Evolutionary conservation across 1,140 invertebrate genomes (phyloP).

Genomic region (Drosophila watanabei): DNA sequence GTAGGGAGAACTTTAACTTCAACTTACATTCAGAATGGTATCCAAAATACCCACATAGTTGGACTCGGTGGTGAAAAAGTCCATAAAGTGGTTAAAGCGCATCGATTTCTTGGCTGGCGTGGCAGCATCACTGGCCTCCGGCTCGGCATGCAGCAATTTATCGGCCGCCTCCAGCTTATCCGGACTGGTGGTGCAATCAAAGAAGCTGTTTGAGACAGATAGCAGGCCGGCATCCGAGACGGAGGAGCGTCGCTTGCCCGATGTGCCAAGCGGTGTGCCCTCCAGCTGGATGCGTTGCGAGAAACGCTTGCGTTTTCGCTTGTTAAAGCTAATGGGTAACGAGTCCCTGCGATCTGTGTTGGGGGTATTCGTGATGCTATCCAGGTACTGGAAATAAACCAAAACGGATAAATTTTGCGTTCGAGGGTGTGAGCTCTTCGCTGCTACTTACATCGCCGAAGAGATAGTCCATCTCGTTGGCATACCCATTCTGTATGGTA

Average conservation of each 20-base stretch:
- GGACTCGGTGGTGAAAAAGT: slow-evolving; percentile 97
- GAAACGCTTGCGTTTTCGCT: slow-evolving; percentile 91
- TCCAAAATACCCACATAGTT: slow-evolving; percentile 98
- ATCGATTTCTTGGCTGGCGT: slow-evolving; percentile 88
- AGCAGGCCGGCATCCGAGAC: slow-evolving; percentile 93
- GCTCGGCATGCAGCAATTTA: slow-evolving; percentile 84
- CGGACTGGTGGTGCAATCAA: slow-evolving; percentile 93
- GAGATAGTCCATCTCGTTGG: slow-evolving; percentile 95
- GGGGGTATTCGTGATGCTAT: slow-evolving; percentile 84
- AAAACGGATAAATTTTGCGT: not conserved
- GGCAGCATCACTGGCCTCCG: slow-evolving; percentile 85
- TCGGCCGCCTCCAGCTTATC: slow-evolving; percentile 86
- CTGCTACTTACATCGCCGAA: slow-evolving; percentile 91
- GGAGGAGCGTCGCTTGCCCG: slow-evolving; percentile 91
- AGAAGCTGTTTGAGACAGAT: slow-evolving; percentile 93
- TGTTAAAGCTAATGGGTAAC: slow-evolving; percentile 83
- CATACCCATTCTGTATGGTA: slow-evolving; percentile 96
- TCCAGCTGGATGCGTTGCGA: slow-evolving; percentile 81
- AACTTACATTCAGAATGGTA: slow-evolving; percentile 93
- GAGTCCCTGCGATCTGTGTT: slow-evolving; percentile 88
- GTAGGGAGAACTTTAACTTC: not conserved
- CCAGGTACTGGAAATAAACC: slow-evolving; percentile 67
- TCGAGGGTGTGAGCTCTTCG: rapidly evolving
- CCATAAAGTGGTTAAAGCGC: slow-evolving; percentile 93
- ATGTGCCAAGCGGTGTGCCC: slow-evolving; percentile 73